A percentile compares a stretch with the other conserved stretches of the same genome.
These are phyloP conservation scores for Phocides pigmalion DNA, from an alignment of 1,140 invertebrate genomes.

Conservation along the genomic window DNA sequence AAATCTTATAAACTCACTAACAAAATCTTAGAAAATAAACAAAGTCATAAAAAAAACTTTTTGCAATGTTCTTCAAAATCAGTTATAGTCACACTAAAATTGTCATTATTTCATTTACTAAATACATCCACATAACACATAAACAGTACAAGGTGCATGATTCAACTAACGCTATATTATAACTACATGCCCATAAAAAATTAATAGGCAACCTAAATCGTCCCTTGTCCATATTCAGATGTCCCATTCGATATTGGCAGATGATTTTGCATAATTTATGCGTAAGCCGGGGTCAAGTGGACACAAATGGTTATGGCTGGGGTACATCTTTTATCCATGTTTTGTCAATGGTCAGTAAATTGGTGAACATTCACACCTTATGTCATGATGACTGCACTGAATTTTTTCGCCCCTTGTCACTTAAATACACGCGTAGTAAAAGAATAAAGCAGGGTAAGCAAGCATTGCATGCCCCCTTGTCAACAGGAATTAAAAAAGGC, in stretches of 20 bases:
- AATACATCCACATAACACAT: not conserved
- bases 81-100: too few species aligned
- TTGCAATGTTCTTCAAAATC: too few species aligned
- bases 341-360: conserved; percentile 73
- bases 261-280: conserved; percentile 81
- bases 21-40: too few species aligned
- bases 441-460: conserved; percentile 16
- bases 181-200: conserved; percentile 25
- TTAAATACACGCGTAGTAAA: conserved; percentile 11
- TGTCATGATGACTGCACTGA: conserved; percentile 58
- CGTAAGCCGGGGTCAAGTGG: conserved; percentile 70
- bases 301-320: conserved; percentile 44
- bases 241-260: conserved; percentile 42
- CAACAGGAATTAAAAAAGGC: conserved; percentile 8
- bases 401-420: conserved; percentile 43
- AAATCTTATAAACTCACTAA: too few species aligned
- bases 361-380: conserved; percentile 77
- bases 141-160: not conserved
- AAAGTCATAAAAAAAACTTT: too few species aligned
- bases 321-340: conserved; percentile 57
- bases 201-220: conserved; percentile 30
- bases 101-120: too few species aligned
- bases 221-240: conserved; percentile 41
- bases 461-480: not conserved
- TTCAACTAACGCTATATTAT: not conserved